Evolutionary conservation across 2,888 invertebrate genomes (phyloP).

Genomic region (Euplagia quadripunctaria): DNA sequence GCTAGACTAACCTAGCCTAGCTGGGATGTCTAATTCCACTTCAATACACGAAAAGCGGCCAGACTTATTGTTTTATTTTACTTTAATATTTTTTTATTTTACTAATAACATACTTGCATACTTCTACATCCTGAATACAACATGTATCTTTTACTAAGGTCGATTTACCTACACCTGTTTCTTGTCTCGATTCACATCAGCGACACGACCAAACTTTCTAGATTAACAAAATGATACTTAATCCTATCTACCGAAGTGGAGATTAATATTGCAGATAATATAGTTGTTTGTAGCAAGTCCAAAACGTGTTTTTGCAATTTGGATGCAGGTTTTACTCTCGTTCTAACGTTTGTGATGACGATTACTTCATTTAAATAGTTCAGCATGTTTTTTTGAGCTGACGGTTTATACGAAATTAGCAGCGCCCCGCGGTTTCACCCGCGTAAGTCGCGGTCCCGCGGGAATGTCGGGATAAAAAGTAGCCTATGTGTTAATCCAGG

Average conservation of each 20-base stretch:
- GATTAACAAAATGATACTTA: slow-evolving; percentile 17
- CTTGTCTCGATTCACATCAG: slow-evolving; percentile 15
- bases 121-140: background rate
- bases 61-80: background rate
- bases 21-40: too few relatives aligned
- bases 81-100: background rate
- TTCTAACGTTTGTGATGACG: background rate
- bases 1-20: too few relatives aligned
- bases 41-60: background rate
- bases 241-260: slow-evolving; percentile 9
- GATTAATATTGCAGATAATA: slow-evolving; percentile 21
- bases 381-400: too few relatives aligned
- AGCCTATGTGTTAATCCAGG: too few relatives aligned
- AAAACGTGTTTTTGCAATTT: slow-evolving; percentile 23
- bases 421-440: too few relatives aligned
- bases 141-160: background rate
- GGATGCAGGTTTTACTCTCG: background rate
- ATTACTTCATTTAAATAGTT: background rate
- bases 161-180: slow-evolving; percentile 2
- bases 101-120: background rate
- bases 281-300: slow-evolving; percentile 37
- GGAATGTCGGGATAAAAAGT: too few relatives aligned
- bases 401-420: too few relatives aligned
- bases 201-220: slow-evolving; percentile 20
- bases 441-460: too few relatives aligned